phyloP scores from a whole-genome alignment of 1,140 invertebrate species.

The Trachymyrmex septentrionalis region DNA sequence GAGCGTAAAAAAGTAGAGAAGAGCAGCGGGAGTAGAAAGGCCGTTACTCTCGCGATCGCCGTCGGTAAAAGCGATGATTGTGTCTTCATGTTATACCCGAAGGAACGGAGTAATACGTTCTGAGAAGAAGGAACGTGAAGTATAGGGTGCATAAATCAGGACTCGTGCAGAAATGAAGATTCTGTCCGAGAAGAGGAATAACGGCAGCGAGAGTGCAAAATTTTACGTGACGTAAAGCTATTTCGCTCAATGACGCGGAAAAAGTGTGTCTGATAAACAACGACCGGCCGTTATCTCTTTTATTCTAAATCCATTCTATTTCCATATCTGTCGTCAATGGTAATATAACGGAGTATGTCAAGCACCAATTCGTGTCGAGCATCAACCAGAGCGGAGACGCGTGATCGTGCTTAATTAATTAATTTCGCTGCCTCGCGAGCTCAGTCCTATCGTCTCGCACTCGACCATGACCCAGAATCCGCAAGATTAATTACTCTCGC shows the following conservation, averaged over 20 bases:
- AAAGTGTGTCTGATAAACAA: conserved; percentile 48
- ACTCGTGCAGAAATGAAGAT: conserved; percentile 60
- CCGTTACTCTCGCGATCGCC: conserved; percentile 30
- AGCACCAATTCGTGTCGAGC: not conserved
- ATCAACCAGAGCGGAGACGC: conserved; percentile 7
- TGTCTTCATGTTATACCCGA: conserved; percentile 60
- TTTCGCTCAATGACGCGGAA: conserved; percentile 7
- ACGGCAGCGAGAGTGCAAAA: conserved; percentile 28
- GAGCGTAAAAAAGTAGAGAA: conserved; percentile 11
- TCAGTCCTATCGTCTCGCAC: not conserved
- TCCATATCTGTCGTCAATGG: not conserved
- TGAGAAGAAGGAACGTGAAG: conserved; percentile 26
- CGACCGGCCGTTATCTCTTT: not conserved
- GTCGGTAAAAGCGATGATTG: conserved; percentile 57
- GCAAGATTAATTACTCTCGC: conserved; percentile 17
- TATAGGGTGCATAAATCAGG: conserved; percentile 53
- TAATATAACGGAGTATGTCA: not conserved
- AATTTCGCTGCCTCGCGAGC: conserved; percentile 22
- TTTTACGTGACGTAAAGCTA: conserved; percentile 44
- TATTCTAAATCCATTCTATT: conserved; percentile 28
- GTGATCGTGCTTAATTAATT: conserved; percentile 56
- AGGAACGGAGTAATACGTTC: conserved; percentile 59
- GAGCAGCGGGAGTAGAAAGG: not conserved
- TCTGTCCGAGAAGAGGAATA: conserved; percentile 45
- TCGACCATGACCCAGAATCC: conserved; percentile 27